Conservation (phyloP, 2,797 vertebrate genomes). For the Ctenopoma multispine region DNA sequence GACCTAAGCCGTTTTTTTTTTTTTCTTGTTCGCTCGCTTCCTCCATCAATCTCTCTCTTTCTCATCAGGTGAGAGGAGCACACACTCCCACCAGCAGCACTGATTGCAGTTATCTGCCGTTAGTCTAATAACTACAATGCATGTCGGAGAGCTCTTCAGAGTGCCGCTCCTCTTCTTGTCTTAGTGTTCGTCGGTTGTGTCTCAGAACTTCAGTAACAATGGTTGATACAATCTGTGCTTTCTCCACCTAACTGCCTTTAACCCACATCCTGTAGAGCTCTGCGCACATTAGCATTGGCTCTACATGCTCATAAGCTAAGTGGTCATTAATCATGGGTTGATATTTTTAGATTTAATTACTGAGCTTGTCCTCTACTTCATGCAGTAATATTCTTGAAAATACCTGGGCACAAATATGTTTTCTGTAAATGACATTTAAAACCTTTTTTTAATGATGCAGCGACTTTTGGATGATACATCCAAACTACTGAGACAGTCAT, state of each 20-base stretch:
- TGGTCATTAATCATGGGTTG: conserved; percentile 74
- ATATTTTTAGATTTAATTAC: conserved; percentile 78
- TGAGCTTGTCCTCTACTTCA: conserved; percentile 50
- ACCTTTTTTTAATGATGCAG: conserved; percentile 51
- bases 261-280: conserved; percentile 16
- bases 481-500: conserved; percentile 63
- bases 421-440: conserved; percentile 53
- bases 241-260: conserved; percentile 43
- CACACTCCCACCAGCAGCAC: conserved; percentile 17
- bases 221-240: conserved; percentile 11
- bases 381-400: conserved; percentile 54
- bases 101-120: conserved; percentile 46
- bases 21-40: not conserved
- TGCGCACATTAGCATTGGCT: conserved; percentile 39
- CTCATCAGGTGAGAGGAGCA: conserved; percentile 47
- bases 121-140: conserved; percentile 50
- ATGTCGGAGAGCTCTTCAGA: conserved; percentile 31
- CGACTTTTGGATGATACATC: conserved; percentile 55
- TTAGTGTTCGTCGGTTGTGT: conserved; percentile 32
- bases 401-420: conserved; percentile 10
- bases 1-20: not conserved
- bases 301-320: conserved; percentile 62
- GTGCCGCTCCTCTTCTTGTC: conserved; percentile 25
- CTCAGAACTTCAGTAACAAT: conserved; percentile 23
- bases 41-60: conserved; percentile 40